Evolutionary conservation across 2,888 invertebrate species (phyloP), one percentile per base, ranked within the genome.

Genomic region (Junonia oenone): DNA sequence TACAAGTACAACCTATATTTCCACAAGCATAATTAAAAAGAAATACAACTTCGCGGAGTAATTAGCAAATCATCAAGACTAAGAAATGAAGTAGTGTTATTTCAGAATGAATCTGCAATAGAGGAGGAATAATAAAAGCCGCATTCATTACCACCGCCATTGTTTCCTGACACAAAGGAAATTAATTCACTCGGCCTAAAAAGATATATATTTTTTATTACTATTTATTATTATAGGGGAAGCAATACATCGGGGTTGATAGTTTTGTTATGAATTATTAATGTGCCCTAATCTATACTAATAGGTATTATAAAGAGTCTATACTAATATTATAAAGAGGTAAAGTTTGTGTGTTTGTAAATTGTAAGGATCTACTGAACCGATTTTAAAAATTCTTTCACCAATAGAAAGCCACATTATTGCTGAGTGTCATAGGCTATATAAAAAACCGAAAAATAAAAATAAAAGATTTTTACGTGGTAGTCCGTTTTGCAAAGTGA

Each of bases 141-240:
- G 51, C 53, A 51, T 62, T 66, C 57, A 65, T 66, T 65, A 61
- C 38, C 38, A 17, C 5, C 38, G 17, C 37, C 51, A 62, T 66
- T 64, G 65, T 66, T 58, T 61, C 48, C 26, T 4, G 37, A 33
- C 51, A 54, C 62, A 62, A 58, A 62, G 56, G 55, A 61, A 59
- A 62, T 63, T 63, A 63, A 63, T 65, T 62, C 55, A 54, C 56
- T 60, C 57, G 55, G 47, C 51, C 27, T 53, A 53, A 57, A 56
- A 62, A 61, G 19, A 50, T 43, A 29, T 27, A 26, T 52, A 29
- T 37, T 15, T 40, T 40, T 37, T 37, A 11, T 35, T 40, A 9
- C 11, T 49, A 53, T 53, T 57, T 57, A 53, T 50, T 57, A 38
- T 27, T 40, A 40, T 17, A 50, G 38, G 35, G 38, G 37, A 22